These are phyloP conservation scores for Steinernema feltiae DNA, from an alignment of 1,140 invertebrate species.

Conservation along the genomic window DNA sequence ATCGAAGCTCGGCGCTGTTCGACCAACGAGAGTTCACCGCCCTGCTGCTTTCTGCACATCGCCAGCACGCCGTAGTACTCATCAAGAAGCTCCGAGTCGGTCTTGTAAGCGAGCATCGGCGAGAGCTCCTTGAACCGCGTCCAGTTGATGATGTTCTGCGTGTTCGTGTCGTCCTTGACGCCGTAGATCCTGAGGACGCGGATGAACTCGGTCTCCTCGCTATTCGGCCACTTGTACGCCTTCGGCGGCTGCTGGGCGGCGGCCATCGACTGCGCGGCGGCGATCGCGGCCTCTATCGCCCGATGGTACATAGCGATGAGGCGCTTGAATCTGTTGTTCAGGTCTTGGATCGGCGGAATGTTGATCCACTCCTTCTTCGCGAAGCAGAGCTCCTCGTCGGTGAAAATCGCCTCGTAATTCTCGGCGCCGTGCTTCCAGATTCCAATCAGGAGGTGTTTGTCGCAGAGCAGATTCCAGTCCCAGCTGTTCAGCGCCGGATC, in stretches of 20 bases:
- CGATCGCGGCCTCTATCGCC: background rate
- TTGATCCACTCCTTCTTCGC: constrained; percentile 39
- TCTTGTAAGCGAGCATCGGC: constrained; percentile 63
- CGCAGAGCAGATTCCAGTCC: constrained; percentile 95
- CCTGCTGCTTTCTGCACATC: constrained; percentile 77
- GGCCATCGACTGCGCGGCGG: background rate
- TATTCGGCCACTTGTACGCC: constrained; percentile 73
- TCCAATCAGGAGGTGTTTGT: constrained; percentile 90
- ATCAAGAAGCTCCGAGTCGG: constrained; percentile 52
- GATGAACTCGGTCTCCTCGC: constrained; percentile 92
- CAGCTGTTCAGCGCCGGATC: constrained; percentile 66
- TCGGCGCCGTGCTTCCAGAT: constrained; percentile 82
- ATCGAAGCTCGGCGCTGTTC: constrained; percentile 44
- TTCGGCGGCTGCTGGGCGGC: background rate
- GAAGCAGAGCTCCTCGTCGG: constrained; percentile 46
- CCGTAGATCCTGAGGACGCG: constrained; percentile 89
- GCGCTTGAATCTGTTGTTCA: constrained; percentile 83
- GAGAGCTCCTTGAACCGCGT: constrained; percentile 41
- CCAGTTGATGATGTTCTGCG: constrained; percentile 47
- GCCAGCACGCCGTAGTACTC: constrained; percentile 71
- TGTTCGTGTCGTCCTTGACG: constrained; percentile 73
- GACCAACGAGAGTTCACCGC: constrained; percentile 39
- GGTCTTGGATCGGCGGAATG: constrained; percentile 76
- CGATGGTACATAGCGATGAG: constrained; percentile 90
- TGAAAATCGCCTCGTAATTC: constrained; percentile 45